Base-by-base conservation (phyloP, 1,140 invertebrate genomes). In the Plutomurus gul region DNA sequence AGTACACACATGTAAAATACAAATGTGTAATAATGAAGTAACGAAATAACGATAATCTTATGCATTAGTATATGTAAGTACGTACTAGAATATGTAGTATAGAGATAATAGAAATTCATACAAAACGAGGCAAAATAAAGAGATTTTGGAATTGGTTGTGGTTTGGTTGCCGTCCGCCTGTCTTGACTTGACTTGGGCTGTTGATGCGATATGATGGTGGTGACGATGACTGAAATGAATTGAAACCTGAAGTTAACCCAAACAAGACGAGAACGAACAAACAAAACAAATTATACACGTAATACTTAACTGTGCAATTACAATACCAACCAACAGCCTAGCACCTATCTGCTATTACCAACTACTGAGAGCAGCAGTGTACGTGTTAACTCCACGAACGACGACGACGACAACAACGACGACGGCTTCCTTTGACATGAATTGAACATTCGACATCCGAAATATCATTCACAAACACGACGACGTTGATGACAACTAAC, bases 181-280 rank as follows among this genome's bases (percentile, higher is more conserved):
- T 65, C 56, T 65, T 65, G 56, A 30, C n/a, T 51, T n/a, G n/a
- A n/a, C n/a, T n/a, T n/a, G n/a, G n/a, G n/a, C 47, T 51, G 47
- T 51, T 11, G 11, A 10, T 43, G 39, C 39, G 39, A n/a, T 65
- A 30, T 65, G 56, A 30, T 65, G 56, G 56, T 65, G 56, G 56
- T 65, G 56, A 65, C 56, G 56, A 65, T 65, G 56, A 65, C 56
- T 65, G 56, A 65, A 65, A 33, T 65, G 56, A 65, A 65, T 65
- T 65, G 56, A 65, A 65, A 25, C 20, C 56, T 43, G 39, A 65
- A 65, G 56, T 65, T 65, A 65, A 65, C 56, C 56, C 30, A 51
- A 51, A 22, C 47, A 51, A 51, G 47, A 51, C 47, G 11, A 13
- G 47, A 47, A 47, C 46, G 16, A 47, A 10, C 16, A 5, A 51